These are phyloP conservation scores for Limosa lapponica DNA, from an alignment of 2,797 vertebrate genomes.

Conservation along the genomic window DNA sequence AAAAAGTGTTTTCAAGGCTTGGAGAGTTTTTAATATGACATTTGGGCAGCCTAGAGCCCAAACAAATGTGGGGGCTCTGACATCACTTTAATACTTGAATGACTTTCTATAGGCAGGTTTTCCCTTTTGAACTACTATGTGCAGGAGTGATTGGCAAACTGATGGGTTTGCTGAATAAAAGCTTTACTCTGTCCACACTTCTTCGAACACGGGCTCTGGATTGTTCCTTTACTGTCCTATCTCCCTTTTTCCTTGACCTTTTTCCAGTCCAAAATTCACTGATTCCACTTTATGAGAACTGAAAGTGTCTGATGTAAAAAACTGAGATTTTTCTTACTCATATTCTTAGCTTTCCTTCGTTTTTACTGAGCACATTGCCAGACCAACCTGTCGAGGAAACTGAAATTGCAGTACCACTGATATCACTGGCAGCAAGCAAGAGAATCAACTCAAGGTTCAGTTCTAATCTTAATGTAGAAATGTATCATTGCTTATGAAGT, in stretches of 20 bases:
- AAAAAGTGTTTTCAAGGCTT: not conserved
- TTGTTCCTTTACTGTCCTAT: not conserved
- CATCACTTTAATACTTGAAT: not conserved
- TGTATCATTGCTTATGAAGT: not conserved
- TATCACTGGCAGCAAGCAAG: not conserved
- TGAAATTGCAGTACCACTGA: not conserved
- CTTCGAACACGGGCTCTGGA: fast-evolving
- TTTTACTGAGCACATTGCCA: not conserved
- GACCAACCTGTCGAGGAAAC: not conserved
- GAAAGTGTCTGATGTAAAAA: not conserved
- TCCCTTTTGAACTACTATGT: not conserved
- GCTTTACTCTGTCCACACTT: not conserved
- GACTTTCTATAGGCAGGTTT: not conserved
- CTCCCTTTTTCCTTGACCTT: not conserved
- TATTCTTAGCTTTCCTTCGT: fast-evolving
- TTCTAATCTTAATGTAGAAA: not conserved
- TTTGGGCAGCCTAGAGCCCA: not conserved
- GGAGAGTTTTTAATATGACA: not conserved
- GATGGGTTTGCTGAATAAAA: not conserved
- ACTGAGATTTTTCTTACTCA: not conserved
- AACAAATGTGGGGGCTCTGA: not conserved
- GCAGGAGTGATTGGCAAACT: not conserved
- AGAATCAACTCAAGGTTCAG: not conserved
- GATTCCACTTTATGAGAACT: not conserved
- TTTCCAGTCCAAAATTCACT: not conserved